A percentile compares a stretch with the other conserved stretches of the same genome.
Conservation (phyloP, 2,888 invertebrate species). For the Drosophila nr. perissopoda region DNA sequence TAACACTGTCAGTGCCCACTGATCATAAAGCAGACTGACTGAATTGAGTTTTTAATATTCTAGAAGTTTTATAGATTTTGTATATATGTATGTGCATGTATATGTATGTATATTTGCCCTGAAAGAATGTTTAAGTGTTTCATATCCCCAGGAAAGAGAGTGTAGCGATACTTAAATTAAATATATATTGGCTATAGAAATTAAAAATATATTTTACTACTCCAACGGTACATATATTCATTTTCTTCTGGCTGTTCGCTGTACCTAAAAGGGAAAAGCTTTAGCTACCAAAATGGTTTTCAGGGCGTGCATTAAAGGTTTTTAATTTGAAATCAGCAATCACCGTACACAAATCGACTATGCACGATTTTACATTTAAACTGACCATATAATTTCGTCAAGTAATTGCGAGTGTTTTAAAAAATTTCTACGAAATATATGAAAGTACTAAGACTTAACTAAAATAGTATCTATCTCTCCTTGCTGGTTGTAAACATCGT, state of each 20-base stretch:
- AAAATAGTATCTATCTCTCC: neutral
- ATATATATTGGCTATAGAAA: neutral
- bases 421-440: slow-evolving; percentile 28
- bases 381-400: slow-evolving; percentile 42
- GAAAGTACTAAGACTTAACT: slow-evolving; percentile 31
- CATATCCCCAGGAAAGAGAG: neutral
- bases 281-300: neutral
- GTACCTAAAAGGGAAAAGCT: neutral
- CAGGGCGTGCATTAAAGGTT: neutral
- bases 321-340: slow-evolving; percentile 27
- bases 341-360: slow-evolving; percentile 29
- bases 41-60: slow-evolving; percentile 8
- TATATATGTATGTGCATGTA: neutral
- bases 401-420: neutral
- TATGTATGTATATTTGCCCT: neutral
- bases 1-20: slow-evolving; percentile 46
- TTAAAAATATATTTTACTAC: neutral
- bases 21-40: slow-evolving; percentile 53
- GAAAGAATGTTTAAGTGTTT: neutral
- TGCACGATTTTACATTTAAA: slow-evolving; percentile 43
- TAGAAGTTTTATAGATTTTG: neutral
- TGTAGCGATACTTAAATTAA: neutral
- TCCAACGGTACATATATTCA: neutral
- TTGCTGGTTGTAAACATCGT: neutral
- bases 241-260: neutral